These are phyloP conservation scores for Dendrolimus pini DNA, from an alignment of 2,888 invertebrate species.

Conservation along the genomic window DNA sequence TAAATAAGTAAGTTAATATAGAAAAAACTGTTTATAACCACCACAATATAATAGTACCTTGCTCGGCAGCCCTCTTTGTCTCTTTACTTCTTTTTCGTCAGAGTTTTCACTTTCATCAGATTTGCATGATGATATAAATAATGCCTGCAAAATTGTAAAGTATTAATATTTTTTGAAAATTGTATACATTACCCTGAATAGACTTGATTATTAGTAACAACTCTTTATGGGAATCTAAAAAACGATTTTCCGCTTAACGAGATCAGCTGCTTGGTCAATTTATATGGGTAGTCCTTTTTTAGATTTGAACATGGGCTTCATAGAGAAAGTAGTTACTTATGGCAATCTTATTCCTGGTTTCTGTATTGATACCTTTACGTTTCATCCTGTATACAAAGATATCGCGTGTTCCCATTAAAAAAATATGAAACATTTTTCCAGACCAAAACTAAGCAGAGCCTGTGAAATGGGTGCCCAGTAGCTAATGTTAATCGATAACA, in stretches of 20 bases:
- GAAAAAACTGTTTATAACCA: no score
- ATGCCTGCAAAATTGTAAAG: slow-evolving; percentile 8
- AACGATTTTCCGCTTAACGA: not conserved
- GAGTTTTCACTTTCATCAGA: slow-evolving; percentile 8
- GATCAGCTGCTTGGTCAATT: not conserved
- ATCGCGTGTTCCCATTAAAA: not conserved
- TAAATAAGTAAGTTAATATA: no score
- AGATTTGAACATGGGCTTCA: not conserved
- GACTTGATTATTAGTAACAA: no score
- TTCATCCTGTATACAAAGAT: not conserved
- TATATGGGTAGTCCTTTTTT: not conserved
- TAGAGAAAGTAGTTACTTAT: not conserved
- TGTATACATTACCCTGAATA: no score
- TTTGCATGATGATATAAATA: slow-evolving; percentile 10
- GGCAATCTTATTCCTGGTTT: not conserved
- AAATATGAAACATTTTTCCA: not conserved
- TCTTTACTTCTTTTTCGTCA: slow-evolving; percentile 1
- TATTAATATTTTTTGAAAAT: not conserved
- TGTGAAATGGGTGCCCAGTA: not conserved
- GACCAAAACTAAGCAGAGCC: not conserved
- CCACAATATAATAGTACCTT: not conserved
- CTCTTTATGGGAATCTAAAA: not conserved
- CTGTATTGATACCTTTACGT: not conserved
- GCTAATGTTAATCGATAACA: not conserved
- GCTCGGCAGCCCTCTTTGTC: not conserved